Evolutionary conservation across 2,797 vertebrate species (phyloP), one percentile per base, ranked within the genome.

Genomic region (Notolabrus celidotus): DNA sequence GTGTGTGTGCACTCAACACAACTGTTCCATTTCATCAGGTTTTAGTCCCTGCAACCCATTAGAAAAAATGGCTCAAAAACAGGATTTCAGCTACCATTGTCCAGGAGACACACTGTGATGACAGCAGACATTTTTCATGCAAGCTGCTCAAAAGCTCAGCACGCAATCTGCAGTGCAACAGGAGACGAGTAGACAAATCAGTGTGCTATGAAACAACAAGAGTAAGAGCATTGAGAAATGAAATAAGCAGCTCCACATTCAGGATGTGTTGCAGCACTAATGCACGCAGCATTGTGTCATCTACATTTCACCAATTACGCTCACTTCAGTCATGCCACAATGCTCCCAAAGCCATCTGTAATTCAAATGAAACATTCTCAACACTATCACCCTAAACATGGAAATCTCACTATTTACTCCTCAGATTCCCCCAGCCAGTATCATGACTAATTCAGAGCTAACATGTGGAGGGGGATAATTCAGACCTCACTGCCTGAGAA

Each of bases 1-100:
- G 72, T 67, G 49, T 67, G 39, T 54, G 62, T 64, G 51, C 72
- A 67, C 76, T 71, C 75, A 83, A 88, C 78, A 74, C 66, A 79
- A 88, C 75, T 83, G 86, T 88, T 90, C 76, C 82, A 86, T 87
- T 92, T 91, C 85, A 91, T 92, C 87, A 85, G 78, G 85, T 89
- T 92, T 91, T 80, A 88, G 80, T 88, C 86, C 63, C 41, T 52
- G 74, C 78, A 54, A 79, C 63, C 67, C 61, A 86, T 86, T 86
- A 58, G 71, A 84, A 79, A n/a, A 67, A 74, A 62, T 43, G 42
- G 19, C 61, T 79, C 70, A 69, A 85, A 90, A 90, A 88, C 86
- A 82, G 78, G 82, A 86, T 85, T 88, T 77, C 46, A 46, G 75
- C 85, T 69, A 51, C 79, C 77, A 86, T 91, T 87, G 86, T 92